Evolutionary conservation across 2,113 vertebrate species (phyloP).

Genomic region (Aldabrachelys gigantea): DNA sequence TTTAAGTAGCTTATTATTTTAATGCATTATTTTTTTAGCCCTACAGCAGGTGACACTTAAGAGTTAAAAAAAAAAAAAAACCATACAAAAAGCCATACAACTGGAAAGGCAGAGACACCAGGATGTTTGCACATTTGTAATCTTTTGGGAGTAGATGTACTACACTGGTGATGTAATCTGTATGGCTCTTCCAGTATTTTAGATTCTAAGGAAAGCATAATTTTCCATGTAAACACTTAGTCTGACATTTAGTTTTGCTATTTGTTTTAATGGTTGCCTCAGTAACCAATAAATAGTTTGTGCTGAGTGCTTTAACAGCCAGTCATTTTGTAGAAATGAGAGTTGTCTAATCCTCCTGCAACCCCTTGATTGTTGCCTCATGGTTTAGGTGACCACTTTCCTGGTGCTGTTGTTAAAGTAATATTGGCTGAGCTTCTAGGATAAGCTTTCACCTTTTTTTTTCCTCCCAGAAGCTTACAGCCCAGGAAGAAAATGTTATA

Average conservation of each 20-base stretch:
- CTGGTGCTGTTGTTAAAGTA: background rate
- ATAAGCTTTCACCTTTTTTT: background rate
- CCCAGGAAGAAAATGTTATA: background rate
- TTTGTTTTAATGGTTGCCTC: conserved; percentile 75
- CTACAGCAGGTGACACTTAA: background rate
- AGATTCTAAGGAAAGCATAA: background rate
- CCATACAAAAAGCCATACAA: background rate
- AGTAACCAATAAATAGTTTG: conserved; percentile 71
- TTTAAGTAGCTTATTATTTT: background rate
- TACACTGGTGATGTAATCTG: conserved; percentile 19
- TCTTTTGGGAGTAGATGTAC: background rate
- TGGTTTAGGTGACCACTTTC: conserved; percentile 8
- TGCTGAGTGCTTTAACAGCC: conserved; percentile 66
- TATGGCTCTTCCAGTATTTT: conserved; percentile 43
- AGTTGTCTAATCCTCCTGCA: conserved; percentile 40
- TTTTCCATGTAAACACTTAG: conserved; percentile 73
- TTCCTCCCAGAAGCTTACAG: background rate
- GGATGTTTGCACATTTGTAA: background rate
- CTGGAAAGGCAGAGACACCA: background rate
- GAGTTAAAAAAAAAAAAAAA: background rate
- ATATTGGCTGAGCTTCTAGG: background rate
- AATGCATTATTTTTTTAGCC: background rate
- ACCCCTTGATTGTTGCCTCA: conserved; percentile 36
- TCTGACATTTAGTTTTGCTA: conserved; percentile 63
- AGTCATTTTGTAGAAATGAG: conserved; percentile 42